Percentiles rank a stretch among this genome's conserved stretches.
These are phyloP conservation scores for Conus ventricosus DNA, from an alignment of 1,140 invertebrate genomes.

Conservation along the genomic window DNA sequence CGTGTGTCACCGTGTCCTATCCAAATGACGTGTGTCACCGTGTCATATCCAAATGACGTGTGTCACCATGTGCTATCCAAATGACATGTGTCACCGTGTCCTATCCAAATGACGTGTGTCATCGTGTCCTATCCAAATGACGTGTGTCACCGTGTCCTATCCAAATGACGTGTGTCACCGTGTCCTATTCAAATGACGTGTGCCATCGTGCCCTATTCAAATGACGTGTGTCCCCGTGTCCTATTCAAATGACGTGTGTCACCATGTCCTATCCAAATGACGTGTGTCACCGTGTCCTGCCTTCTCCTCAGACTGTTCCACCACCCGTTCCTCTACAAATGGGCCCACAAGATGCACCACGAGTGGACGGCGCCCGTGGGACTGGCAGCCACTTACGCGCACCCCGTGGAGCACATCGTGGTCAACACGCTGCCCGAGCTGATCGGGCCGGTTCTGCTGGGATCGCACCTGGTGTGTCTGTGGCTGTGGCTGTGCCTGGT, in stretches of 20 bases:
- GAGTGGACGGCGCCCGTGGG: conserved; percentile 71
- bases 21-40: too few species aligned
- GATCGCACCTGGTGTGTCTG: conserved; percentile 86
- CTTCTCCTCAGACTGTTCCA: conserved; percentile 81
- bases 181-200: too few species aligned
- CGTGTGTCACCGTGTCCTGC: neutral
- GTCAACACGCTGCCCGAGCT: conserved; percentile 88
- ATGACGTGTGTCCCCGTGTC: neutral
- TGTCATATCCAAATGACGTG: too few species aligned
- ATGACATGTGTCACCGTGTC: too few species aligned
- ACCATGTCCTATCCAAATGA: neutral
- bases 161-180: too few species aligned
- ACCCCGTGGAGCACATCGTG: conserved; percentile 90
- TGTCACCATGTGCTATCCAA: too few species aligned
- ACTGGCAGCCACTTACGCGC: conserved; percentile 88
- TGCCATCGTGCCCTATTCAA: neutral
- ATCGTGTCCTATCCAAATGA: neutral
- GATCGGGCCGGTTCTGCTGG: conserved; percentile 85
- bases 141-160: too few species aligned
- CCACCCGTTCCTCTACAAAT: conserved; percentile 84
- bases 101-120: too few species aligned
- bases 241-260: too few species aligned
- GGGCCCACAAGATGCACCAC: conserved; percentile 88
- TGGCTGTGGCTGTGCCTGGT: conserved; percentile 89
- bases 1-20: neutral